These are phyloP conservation scores for Labia minor DNA, from an alignment of 2,888 invertebrate species.

Conservation along the genomic window DNA sequence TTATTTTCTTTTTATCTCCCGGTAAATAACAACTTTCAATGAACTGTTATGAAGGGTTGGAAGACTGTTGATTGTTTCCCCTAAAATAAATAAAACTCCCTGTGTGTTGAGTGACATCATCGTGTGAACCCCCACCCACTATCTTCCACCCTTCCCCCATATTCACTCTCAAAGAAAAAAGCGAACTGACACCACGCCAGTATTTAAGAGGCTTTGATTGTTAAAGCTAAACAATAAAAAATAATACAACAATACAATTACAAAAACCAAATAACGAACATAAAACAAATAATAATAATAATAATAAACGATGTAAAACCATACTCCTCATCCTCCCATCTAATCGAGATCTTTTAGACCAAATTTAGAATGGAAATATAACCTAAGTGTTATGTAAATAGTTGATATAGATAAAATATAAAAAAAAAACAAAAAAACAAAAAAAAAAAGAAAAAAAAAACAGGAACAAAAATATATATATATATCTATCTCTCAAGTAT, in stretches of 20 bases:
- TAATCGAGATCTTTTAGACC: background rate
- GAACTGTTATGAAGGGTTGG: background rate
- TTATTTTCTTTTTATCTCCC: background rate
- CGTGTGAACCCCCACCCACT: background rate
- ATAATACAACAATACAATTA: background rate
- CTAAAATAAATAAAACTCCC: background rate
- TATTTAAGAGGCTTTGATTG: background rate
- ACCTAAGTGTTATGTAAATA: conserved; percentile 13
- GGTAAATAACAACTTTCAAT: conserved; percentile 7
- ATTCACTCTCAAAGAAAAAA: no score
- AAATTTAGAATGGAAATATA: conserved; percentile 7
- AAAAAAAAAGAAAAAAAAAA: conserved; percentile 17
- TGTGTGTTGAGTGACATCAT: conserved; percentile 5
- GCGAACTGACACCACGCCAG: background rate
- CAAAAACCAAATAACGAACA: background rate
- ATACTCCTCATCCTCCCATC: background rate
- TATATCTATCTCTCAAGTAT: background rate
- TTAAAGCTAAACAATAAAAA: background rate
- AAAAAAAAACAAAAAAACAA: conserved; percentile 18
- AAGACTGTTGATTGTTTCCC: background rate
- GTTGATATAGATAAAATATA: conserved; percentile 16
- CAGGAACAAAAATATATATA: conserved; percentile 17
- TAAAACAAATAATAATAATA: background rate
- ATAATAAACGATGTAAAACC: background rate
- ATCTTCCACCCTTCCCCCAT: background rate